Evolutionary conservation across 2,797 vertebrate species (phyloP).

Genomic region (Trachops cirrhosus): DNA sequence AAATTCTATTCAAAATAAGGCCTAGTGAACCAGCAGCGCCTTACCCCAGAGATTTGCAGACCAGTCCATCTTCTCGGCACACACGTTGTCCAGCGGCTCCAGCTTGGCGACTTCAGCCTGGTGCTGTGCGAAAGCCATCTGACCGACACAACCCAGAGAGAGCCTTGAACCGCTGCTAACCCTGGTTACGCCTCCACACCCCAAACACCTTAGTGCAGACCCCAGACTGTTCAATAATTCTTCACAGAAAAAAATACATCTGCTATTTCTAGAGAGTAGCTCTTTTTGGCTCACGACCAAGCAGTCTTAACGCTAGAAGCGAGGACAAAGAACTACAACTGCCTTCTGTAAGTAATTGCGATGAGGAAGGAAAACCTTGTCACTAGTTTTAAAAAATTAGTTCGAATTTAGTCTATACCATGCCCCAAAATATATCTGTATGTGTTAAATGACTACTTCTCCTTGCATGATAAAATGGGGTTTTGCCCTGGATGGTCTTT

Average conservation of each 20-base stretch:
- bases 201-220: background rate
- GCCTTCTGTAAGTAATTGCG: background rate
- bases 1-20: background rate
- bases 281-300: background rate
- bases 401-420: background rate
- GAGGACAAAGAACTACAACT: background rate
- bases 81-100: conserved; percentile 79
- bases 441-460: background rate
- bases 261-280: background rate
- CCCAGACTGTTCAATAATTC: background rate
- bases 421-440: background rate
- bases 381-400: background rate
- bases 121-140: conserved; percentile 93
- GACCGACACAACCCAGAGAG: background rate
- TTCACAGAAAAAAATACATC: background rate
- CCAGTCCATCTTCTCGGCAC: conserved; percentile 88
- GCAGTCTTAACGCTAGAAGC: background rate
- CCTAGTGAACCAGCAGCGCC: background rate
- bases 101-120: conserved; percentile 90
- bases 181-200: rapidly evolving
- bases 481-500: background rate
- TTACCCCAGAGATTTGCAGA: conserved; percentile 88
- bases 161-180: background rate
- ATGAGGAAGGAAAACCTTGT: background rate
- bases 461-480: background rate